Conservation (phyloP, 2,888 invertebrate species). For the Allygus modestus region DNA sequence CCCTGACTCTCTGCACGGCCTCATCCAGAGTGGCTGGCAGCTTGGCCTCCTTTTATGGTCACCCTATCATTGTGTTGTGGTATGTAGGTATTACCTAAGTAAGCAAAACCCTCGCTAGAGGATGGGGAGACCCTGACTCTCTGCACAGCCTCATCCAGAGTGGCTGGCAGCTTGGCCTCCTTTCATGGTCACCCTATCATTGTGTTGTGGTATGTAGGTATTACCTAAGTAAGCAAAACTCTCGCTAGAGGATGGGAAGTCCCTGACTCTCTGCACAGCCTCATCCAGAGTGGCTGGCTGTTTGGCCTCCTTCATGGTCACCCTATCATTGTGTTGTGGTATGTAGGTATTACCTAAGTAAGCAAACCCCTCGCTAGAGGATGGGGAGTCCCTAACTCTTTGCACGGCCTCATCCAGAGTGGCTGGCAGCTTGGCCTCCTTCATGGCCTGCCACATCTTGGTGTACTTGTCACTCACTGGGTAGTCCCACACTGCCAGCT, state of each 20-base stretch:
- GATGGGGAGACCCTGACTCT: conserved; percentile 82
- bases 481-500: conserved; percentile 99
- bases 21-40: conserved; percentile 88
- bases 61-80: conserved; percentile 99
- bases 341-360: conserved; percentile 82
- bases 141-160: conserved; percentile 87
- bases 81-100: conserved; percentile 88
- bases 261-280: conserved; percentile 85
- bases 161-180: conserved; percentile 88
- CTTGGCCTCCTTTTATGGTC: conserved; percentile 92
- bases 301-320: conserved; percentile 82
- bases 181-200: conserved; percentile 98
- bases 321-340: neutral
- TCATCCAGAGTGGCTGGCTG: conserved; percentile 88
- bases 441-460: conserved; percentile 99
- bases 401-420: conserved; percentile 88
- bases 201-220: conserved; percentile 99
- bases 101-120: conserved; percentile 92
- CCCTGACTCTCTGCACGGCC: conserved; percentile 86
- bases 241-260: conserved; percentile 82
- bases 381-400: conserved; percentile 81
- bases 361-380: conserved; percentile 91
- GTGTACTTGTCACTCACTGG: conserved; percentile 99
- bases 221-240: conserved; percentile 81
- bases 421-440: conserved; percentile 88